These are phyloP conservation scores for Peromyscus eremicus DNA, from an alignment of 2,797 vertebrate species.

Conservation along the genomic window DNA sequence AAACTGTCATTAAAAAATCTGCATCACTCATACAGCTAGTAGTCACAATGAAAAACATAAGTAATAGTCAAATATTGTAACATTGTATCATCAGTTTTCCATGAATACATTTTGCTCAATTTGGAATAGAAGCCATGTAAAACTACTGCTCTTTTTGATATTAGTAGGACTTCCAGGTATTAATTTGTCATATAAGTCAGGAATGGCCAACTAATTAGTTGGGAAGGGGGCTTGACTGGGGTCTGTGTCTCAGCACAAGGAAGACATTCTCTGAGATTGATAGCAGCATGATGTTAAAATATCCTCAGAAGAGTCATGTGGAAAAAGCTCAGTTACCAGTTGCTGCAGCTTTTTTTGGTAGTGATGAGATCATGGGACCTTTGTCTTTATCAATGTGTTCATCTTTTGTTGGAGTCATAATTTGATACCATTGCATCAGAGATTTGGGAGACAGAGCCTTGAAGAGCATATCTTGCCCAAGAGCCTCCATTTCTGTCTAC, in stretches of 20 bases:
- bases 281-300: neutral
- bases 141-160: neutral
- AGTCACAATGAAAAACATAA: neutral
- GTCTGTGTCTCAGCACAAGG: neutral
- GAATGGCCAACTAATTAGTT: neutral
- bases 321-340: neutral
- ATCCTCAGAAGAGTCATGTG: neutral
- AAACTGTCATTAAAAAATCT: neutral
- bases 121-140: neutral
- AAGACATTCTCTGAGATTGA: no score
- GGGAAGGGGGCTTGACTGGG: neutral
- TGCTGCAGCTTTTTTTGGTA: neutral
- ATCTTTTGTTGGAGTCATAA: neutral
- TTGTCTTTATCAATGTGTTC: neutral
- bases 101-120: neutral
- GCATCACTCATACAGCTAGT: neutral
- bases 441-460: neutral
- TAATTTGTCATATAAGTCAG: neutral
- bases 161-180: neutral
- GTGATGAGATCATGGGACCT: neutral
- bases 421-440: neutral
- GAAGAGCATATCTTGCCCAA: neutral
- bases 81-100: neutral
- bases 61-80: neutral
- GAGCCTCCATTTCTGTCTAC: neutral